Conservation (phyloP, 2,888 invertebrate genomes). For the Sepioteuthis lessoniana region DNA sequence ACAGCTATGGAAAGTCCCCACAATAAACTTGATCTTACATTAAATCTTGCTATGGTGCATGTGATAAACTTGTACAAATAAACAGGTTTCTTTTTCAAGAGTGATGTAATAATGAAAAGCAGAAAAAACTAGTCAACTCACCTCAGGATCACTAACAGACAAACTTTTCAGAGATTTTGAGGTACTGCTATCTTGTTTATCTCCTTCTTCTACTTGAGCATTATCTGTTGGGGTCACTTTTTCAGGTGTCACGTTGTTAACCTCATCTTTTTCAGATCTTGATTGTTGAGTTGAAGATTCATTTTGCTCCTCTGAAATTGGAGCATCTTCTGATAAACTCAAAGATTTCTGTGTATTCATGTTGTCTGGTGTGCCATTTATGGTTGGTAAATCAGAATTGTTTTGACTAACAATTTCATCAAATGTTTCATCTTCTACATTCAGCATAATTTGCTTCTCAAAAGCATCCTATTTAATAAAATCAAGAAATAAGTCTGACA, state of each 20-base stretch:
- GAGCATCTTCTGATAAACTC: neutral
- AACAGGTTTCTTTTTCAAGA: too few species aligned
- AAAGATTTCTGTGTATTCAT: neutral
- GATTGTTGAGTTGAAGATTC: neutral
- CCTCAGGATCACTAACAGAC: neutral
- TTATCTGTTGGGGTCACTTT: neutral
- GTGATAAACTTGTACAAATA: too few species aligned
- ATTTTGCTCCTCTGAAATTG: neutral
- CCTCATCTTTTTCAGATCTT: neutral
- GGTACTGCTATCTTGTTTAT: neutral
- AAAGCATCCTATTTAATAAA: neutral
- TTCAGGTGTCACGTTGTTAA: neutral
- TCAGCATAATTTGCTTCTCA: neutral
- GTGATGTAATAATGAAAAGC: neutral
- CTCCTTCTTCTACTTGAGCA: neutral
- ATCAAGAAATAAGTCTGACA: neutral
- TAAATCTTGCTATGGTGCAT: too few species aligned
- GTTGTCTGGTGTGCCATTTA: neutral
- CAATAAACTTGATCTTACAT: too few species aligned
- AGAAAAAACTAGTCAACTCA: neutral
- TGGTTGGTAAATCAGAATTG: neutral
- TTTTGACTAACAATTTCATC: neutral
- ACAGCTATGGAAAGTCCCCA: too few species aligned
- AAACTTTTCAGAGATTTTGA: neutral
- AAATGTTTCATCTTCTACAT: neutral